phyloP scores from a whole-genome alignment of 2,797 vertebrate species.

The Spea hammondii region DNA sequence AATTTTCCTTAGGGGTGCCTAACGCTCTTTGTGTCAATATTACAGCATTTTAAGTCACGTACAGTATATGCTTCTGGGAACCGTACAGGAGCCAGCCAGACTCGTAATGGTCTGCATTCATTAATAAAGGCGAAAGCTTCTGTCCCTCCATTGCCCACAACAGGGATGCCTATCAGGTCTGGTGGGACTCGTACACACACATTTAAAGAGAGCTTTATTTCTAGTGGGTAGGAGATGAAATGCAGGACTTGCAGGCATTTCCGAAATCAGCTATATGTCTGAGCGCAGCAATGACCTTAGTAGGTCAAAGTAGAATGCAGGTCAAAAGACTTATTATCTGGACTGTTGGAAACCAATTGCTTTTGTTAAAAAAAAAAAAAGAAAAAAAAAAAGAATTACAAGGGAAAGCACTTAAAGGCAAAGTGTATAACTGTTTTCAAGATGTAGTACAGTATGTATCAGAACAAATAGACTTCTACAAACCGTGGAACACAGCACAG shows the following conservation, averaged over 20 bases:
- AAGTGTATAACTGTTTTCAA: slow-evolving; percentile 64
- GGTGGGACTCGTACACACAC: slow-evolving; percentile 83
- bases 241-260: slow-evolving; percentile 79
- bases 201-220: slow-evolving; percentile 98
- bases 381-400: slow-evolving; percentile 62
- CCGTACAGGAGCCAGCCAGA: slow-evolving; percentile 95
- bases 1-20: slow-evolving; percentile 96
- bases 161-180: slow-evolving; percentile 85
- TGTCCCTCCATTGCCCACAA: slow-evolving; percentile 92
- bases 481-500: slow-evolving; percentile 15
- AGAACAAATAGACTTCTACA: slow-evolving; percentile 48
- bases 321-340: slow-evolving; percentile 98
- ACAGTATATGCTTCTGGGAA: slow-evolving; percentile 97
- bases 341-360: slow-evolving; percentile 93
- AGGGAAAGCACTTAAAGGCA: slow-evolving; percentile 69
- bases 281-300: slow-evolving; percentile 79
- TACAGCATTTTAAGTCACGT: slow-evolving; percentile 99
- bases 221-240: slow-evolving; percentile 83
- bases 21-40: slow-evolving; percentile 98
- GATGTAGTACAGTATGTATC: slow-evolving; percentile 56
- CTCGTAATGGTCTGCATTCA: slow-evolving; percentile 99
- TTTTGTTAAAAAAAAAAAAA: slow-evolving; percentile 75
- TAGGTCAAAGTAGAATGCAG: slow-evolving; percentile 82
- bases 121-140: slow-evolving; percentile 98
- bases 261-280: slow-evolving; percentile 74